These are phyloP conservation scores for Xestia xanthographa DNA, from an alignment of 2,888 invertebrate species.

Conservation along the genomic window DNA sequence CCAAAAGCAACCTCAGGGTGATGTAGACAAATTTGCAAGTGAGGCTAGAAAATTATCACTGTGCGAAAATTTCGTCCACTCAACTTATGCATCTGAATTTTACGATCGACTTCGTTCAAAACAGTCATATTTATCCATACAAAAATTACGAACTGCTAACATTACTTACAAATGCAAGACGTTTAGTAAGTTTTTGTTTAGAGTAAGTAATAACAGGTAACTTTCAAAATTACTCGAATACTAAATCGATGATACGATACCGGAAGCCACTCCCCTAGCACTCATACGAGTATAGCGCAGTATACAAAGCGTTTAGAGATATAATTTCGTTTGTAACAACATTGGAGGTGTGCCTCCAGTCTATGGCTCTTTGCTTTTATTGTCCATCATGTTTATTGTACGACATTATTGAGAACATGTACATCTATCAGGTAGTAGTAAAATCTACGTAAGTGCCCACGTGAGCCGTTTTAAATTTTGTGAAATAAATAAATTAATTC, in stretches of 20 bases:
- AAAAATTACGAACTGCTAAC: neutral
- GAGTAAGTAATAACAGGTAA: neutral
- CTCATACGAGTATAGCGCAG: slow-evolving; percentile 50
- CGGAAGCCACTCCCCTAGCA: slow-evolving; percentile 49
- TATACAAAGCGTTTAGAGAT: slow-evolving; percentile 62
- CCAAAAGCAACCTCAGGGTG: neutral
- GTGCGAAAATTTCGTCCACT: neutral
- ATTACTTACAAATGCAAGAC: neutral
- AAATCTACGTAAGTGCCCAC: no score
- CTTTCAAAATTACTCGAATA: neutral
- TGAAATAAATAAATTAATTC: no score
- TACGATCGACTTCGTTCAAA: neutral
- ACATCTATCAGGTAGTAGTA: slow-evolving; percentile 16
- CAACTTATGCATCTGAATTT: neutral
- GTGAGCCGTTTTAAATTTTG: neutral
- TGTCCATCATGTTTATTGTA: slow-evolving; percentile 42
- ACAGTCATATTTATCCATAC: neutral
- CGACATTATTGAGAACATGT: slow-evolving; percentile 38
- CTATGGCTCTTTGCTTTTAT: slow-evolving; percentile 55
- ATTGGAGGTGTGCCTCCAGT: slow-evolving; percentile 58
- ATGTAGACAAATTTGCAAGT: neutral
- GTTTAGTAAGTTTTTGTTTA: neutral
- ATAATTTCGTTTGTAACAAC: slow-evolving; percentile 63
- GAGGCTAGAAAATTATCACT: neutral
- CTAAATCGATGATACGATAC: slow-evolving; percentile 36